phyloP scores from a whole-genome alignment of 2,888 invertebrate species.

The Peribatodes rhomboidaria region DNA sequence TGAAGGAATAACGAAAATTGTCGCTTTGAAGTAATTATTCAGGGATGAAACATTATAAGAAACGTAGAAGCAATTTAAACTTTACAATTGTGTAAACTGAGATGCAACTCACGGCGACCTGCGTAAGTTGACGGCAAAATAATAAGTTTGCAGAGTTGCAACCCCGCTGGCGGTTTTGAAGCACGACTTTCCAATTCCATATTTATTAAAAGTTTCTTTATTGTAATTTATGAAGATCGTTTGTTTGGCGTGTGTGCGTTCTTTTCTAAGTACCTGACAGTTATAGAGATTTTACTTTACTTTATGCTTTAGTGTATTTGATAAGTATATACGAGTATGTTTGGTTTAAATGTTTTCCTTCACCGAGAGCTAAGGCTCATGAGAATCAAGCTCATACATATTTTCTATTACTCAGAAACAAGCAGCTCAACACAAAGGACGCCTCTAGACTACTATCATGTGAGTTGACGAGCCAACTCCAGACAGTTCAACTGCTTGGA shows the following conservation, averaged over 20 bases:
- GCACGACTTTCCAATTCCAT: slow-evolving; percentile 41
- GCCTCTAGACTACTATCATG: background rate
- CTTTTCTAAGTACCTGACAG: background rate
- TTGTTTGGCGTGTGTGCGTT: background rate
- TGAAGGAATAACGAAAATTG: background rate
- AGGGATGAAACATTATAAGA: slow-evolving; percentile 27
- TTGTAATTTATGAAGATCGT: slow-evolving; percentile 10
- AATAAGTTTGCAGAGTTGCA: slow-evolving; percentile 46
- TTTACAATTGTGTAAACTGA: slow-evolving; percentile 46
- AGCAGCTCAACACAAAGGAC: background rate
- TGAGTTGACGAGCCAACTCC: slow-evolving; percentile 4
- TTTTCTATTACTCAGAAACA: background rate
- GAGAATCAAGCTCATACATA: background rate
- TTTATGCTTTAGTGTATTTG: no score
- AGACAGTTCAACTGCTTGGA: slow-evolving; percentile 15
- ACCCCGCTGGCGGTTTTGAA: slow-evolving; percentile 32
- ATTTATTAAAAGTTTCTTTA: slow-evolving; percentile 38
- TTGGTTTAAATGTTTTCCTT: background rate
- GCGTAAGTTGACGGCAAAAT: slow-evolving; percentile 47
- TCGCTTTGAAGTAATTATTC: slow-evolving; percentile 7
- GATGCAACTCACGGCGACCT: slow-evolving; percentile 43
- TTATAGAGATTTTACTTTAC: no score
- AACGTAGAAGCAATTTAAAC: slow-evolving; percentile 45
- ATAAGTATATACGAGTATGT: no score
- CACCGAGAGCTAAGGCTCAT: background rate